Base-by-base conservation (phyloP, 2,113 vertebrate species). In the Centropus bengalensis region DNA sequence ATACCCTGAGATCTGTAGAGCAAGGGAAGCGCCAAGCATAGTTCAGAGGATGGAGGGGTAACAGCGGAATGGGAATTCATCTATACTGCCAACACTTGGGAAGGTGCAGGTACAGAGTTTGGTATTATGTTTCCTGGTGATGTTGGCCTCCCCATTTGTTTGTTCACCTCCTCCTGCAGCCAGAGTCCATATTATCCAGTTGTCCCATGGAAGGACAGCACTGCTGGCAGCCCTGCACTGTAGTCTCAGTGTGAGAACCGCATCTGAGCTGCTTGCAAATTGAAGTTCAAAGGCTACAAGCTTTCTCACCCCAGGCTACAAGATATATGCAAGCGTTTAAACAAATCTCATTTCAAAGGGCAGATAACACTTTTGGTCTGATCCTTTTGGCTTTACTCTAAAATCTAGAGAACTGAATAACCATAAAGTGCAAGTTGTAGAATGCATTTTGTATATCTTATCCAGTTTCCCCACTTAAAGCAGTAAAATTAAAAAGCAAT, bases 401-500 rank as follows among this genome's bases (percentile, higher is more conserved):
- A 14, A 14, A 5, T 80, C 36, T 11, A 10, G 22, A 77, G 55
- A 77, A 33, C 59, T 66, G 47, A 77, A 36, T 26, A 91, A 73
- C 79, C 73, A 67, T 67, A 14, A 92, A 80, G 55, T 18, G 6
- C 22, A 77, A 76, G 38, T 0, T 0, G 9, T 24, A 32, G 6
- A 60, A 88, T 36, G 40, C 17, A 56, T 71, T 78, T 40, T 71
- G 47, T 67, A 2, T 75, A 81, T 59, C 79, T 93, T 62, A 82
- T n/a, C 82, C 60, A 40, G 68, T 89, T 89, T 94, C 67, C 75
- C 68, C 80, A 78, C 82, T 81, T 68, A 33, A 86, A 93, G 60
- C 27, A 7, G 44, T 36, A 77, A 90, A 94, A 96, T 95, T 90
- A 95, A 95, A 96, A 90, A 93, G 64, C 60, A 93, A 94, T 95